Percentiles rank a stretch among this genome's conserved stretches.
phyloP scores from a whole-genome alignment of 2,797 vertebrate species.

The Somateria mollissima region DNA sequence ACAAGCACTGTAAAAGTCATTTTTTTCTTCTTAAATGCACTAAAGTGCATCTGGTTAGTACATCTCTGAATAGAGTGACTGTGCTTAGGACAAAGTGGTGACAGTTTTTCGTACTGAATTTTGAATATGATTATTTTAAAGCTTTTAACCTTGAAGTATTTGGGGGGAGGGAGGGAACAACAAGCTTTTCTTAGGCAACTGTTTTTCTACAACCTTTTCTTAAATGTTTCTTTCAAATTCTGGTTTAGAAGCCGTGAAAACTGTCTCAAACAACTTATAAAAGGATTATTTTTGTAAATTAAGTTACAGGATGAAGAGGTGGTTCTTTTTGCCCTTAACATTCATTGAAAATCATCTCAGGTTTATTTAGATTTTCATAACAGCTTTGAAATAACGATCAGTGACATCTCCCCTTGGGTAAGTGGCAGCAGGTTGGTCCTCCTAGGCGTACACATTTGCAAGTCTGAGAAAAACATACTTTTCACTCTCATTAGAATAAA shows the following conservation, averaged over 20 bases:
- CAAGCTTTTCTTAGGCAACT: neutral
- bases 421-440: neutral
- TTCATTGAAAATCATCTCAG: neutral
- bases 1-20: neutral
- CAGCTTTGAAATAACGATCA: neutral
- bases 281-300: neutral
- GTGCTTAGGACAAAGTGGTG: conserved; percentile 39
- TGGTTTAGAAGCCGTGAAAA: neutral
- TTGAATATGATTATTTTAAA: conserved; percentile 15
- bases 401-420: neutral
- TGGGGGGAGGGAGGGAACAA: neutral
- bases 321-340: neutral
- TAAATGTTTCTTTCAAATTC: neutral
- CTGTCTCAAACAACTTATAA: neutral
- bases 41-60: conserved; percentile 31
- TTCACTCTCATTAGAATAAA: neutral
- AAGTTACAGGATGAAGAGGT: neutral
- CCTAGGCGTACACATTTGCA: neutral
- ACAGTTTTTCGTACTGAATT: conserved; percentile 4
- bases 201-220: neutral
- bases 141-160: neutral
- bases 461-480: neutral
- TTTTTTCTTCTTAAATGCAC: neutral
- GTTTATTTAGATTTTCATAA: neutral
- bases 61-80: conserved; percentile 9